Evolutionary conservation across 2,113 vertebrate genomes (phyloP), one percentile per base, ranked within the genome.

Genomic region (Neolamprologus falcicula): DNA sequence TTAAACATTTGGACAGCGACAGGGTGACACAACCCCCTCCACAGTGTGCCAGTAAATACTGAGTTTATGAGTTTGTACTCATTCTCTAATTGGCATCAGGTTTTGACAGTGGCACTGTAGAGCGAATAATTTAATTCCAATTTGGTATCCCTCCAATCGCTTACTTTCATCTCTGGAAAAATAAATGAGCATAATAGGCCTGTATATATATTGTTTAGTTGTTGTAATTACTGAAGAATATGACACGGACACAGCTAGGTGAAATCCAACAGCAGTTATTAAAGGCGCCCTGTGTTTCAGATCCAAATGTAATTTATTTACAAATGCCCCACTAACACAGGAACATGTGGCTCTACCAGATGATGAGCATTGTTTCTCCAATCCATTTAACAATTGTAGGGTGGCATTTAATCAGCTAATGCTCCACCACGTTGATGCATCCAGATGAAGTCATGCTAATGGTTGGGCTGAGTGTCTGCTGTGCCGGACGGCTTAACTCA

Each of bases 341-440:
- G 73, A 14, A 8, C 52, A 78, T 28, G 71, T 37, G 19, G 42
- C 47, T 54, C 9, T 53, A n/a, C 12, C 55, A 57, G 21, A 53
- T 24, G 73, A 80, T 73, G 50, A 33, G 59, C 21, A 33, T 80
- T 54, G 79, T 82, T 52, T 40, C 55, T 57, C 50, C 53, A 33
- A 45, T 63, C 61, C 26, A 52, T 86, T 86, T 52, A 90, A 83
- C 86, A 76, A 12, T 42, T 33, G 40, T 52, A 81, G 81, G 84
- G 86, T 84, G 40, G 63, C 37, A 78, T 59, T 94, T 94, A 95
- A 96, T 96, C 92, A 95, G 93, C 93, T 96, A 95, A 96, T 95
- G 95, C 90, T 54, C 80, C 59, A 17, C 82, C 57, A 71, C 55
- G 86, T 86, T 26, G 87, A 84, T 84, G 85, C 57, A 21, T 82